Conservation (phyloP, 2,888 invertebrate species). For the Nowickia ferox region DNA sequence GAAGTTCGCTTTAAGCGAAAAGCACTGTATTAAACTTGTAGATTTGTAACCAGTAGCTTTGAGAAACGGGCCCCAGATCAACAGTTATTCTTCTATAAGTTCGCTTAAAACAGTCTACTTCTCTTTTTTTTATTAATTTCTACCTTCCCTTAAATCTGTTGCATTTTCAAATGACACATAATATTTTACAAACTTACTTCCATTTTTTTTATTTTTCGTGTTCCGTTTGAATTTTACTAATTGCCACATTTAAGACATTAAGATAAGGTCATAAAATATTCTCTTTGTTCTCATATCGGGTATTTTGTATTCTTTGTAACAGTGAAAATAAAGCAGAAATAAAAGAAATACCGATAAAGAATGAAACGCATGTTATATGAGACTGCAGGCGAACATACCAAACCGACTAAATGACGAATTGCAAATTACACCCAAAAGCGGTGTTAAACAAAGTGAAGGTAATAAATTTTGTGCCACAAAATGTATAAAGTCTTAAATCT, state of each 20-base stretch:
- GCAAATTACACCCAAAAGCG: slow-evolving; percentile 72
- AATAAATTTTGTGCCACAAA: slow-evolving; percentile 60
- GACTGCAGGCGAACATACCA: slow-evolving; percentile 56
- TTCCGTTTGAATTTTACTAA: slow-evolving; percentile 58
- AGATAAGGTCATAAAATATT: slow-evolving; percentile 59
- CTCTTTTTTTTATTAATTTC: too few relatives aligned
- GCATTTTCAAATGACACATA: slow-evolving; percentile 16
- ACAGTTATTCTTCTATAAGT: too few relatives aligned
- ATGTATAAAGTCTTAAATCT: slow-evolving; percentile 21
- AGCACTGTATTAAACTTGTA: too few relatives aligned
- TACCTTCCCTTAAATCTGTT: background rate
- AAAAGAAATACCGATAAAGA: slow-evolving; percentile 58
- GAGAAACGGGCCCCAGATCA: too few relatives aligned
- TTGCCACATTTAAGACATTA: slow-evolving; percentile 65
- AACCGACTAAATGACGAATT: slow-evolving; percentile 72
- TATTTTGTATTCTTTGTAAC: slow-evolving; percentile 38
- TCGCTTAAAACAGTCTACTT: too few relatives aligned
- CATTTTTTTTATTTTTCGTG: background rate
- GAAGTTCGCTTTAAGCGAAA: too few relatives aligned
- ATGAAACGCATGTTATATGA: slow-evolving; percentile 61
- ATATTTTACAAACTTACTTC: background rate
- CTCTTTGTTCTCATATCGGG: slow-evolving; percentile 52
- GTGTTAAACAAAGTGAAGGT: slow-evolving; percentile 68
- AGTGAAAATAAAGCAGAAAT: background rate
- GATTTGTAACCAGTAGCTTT: too few relatives aligned